phyloP scores from a whole-genome alignment of 2,888 invertebrate genomes.

The Orthosia gothica region DNA sequence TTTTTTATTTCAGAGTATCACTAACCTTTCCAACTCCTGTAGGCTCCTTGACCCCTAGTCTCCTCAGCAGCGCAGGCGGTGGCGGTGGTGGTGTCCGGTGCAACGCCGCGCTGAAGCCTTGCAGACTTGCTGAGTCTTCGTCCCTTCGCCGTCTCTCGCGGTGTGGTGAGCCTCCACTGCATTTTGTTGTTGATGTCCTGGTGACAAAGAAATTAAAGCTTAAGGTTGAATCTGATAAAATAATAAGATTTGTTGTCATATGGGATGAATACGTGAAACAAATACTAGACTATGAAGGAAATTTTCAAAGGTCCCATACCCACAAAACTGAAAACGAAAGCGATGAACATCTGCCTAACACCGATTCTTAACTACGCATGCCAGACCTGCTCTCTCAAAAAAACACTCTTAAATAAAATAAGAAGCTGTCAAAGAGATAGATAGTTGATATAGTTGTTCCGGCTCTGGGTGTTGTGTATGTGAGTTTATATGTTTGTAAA shows the following conservation, averaged over 20 bases:
- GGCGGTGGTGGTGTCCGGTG: conserved; percentile 95
- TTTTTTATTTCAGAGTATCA: neutral
- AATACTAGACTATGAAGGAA: neutral
- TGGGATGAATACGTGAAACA: neutral
- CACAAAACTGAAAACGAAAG: too few species aligned
- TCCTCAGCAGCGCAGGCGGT: conserved; percentile 94
- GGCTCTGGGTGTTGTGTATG: too few species aligned
- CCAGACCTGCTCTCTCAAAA: too few species aligned
- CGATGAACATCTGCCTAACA: too few species aligned
- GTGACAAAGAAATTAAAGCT: conserved; percentile 53
- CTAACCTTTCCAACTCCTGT: conserved; percentile 96
- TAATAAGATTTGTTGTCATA: neutral
- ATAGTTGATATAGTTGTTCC: too few species aligned
- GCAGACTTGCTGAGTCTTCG: conserved; percentile 88
- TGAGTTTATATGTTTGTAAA: too few species aligned
- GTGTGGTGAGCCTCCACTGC: conserved; percentile 92
- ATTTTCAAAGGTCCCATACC: too few species aligned
- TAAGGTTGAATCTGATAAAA: neutral
- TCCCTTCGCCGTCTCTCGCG: conserved; percentile 92
- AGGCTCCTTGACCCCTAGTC: conserved; percentile 95
- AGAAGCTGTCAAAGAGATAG: too few species aligned
- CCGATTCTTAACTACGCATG: too few species aligned
- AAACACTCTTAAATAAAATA: too few species aligned
- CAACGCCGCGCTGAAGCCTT: conserved; percentile 94
- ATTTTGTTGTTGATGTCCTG: conserved; percentile 92